Evolutionary conservation across 2,113 vertebrate genomes (phyloP), one percentile per base, ranked within the genome.

Genomic region (Sakesphorus luctuosus): DNA sequence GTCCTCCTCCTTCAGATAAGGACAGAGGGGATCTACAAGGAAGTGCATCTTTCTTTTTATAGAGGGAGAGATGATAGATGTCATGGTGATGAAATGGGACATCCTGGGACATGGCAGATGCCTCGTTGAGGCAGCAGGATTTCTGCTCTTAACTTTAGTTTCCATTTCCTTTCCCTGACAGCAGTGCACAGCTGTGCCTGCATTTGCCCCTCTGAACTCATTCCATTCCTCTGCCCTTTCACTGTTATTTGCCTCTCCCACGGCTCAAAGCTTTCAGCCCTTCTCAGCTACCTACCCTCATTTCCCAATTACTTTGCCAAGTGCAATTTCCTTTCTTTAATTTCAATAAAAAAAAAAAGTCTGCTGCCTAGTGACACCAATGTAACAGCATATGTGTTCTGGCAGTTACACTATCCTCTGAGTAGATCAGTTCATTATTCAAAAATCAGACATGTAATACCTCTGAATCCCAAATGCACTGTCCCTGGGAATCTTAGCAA

Each of bases 11-110:
- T 84, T 71, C 31, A 66, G 31, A 72, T 35, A 59, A 29, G 79
- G 72, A 76, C 19, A 0, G 0, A 85, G 46, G 46, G 88, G 82
- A 92, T 92, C 88, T 73, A 66, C 75, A 31, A 23, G 88, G 94
- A 95, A 96, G 29, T 6, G 15, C 46, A 16, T 47, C 79, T 49
- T 82, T 63, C 84, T 92, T 94, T 95, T 94, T 92, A 94, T 93
- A 83, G 88, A 52, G 36, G 78, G 87, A 68, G 83, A 84, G 43
- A 62, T 23, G 47, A 84, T 36, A 62, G 33, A 26, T 93, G 53
- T 78, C 86, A 44, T 0, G 2, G 89, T 47, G 83, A 65, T 92
- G 86, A 94, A 81, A 89, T 26, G 66, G 80, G 89, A 91, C 80
- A 82, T 94, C 90, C 95, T 31, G 69, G 68, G 81, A 55, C 5